Evolutionary conservation across 1,140 invertebrate species (phyloP).

Genomic region (Chionoecetes opilio): DNA sequence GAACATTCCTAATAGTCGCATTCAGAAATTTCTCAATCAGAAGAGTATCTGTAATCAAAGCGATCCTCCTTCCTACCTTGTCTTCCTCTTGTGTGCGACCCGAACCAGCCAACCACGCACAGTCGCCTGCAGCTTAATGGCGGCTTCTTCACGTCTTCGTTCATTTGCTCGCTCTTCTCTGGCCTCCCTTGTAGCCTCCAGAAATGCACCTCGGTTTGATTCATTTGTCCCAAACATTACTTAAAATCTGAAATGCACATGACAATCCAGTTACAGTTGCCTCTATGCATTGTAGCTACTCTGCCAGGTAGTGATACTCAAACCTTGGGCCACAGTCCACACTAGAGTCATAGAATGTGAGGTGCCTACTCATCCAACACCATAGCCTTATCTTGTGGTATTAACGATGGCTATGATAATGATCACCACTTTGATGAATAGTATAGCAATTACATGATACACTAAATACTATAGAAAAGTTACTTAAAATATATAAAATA

Average conservation of each 20-base stretch:
- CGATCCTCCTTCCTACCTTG: slow-evolving; percentile 82
- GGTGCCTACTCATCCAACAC: no score
- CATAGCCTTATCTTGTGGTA: no score
- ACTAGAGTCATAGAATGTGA: no score
- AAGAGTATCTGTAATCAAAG: neutral
- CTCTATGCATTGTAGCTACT: no score
- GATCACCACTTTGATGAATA: no score
- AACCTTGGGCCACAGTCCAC: no score
- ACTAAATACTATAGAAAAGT: no score
- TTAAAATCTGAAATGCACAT: neutral
- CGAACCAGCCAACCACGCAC: slow-evolving; percentile 90
- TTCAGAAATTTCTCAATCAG: neutral
- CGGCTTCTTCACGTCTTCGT: slow-evolving; percentile 89
- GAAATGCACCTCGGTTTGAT: slow-evolving; percentile 72
- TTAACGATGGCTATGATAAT: no score
- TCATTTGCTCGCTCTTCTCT: slow-evolving; percentile 92
- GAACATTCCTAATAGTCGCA: neutral
- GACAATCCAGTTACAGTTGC: neutral
- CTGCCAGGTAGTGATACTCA: no score
- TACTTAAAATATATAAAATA: no score
- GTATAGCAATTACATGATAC: no score
- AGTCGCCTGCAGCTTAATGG: slow-evolving; percentile 89
- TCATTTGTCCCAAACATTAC: slow-evolving; percentile 72
- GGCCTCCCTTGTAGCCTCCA: slow-evolving; percentile 89
- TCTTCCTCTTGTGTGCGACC: slow-evolving; percentile 85